These are phyloP conservation scores for Drosophila asahinai DNA, from an alignment of 1,140 invertebrate genomes.

Conservation along the genomic window DNA sequence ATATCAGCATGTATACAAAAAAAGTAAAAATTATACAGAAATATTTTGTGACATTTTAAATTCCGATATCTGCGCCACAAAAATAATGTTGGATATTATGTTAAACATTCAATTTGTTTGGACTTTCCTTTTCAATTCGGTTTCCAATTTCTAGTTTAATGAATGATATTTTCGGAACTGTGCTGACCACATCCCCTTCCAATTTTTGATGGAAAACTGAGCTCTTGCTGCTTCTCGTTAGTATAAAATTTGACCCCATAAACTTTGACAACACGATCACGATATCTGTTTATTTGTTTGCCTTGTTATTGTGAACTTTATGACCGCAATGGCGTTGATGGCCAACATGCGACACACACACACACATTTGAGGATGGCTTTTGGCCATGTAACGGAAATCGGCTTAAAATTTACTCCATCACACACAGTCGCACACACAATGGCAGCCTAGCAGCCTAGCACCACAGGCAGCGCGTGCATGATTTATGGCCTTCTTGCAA, in stretches of 20 bases:
- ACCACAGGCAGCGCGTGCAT: conserved; percentile 48
- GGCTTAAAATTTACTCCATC: conserved; percentile 69
- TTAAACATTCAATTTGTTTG: not conserved
- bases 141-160: not conserved
- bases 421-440: conserved; percentile 18
- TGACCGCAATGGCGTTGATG: conserved; percentile 54
- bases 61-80: not conserved
- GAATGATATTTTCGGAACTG: not conserved
- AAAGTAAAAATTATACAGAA: no score
- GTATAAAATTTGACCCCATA: conserved; percentile 43
- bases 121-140: no score
- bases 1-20: no score
- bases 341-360: conserved; percentile 43
- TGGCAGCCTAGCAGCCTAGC: conserved; percentile 15
- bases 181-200: no score
- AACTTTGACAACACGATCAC: conserved; percentile 49
- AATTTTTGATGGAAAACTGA: conserved; percentile 6
- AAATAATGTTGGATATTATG: not conserved
- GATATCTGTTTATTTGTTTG: conserved; percentile 53
- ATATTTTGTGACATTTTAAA: no score
- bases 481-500: conserved; percentile 65
- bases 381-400: conserved; percentile 64
- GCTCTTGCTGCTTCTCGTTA: conserved; percentile 4
- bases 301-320: conserved; percentile 54
- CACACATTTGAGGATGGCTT: conserved; percentile 27